A percentile compares a stretch with the other conserved stretches of the same genome.
Conservation (phyloP, 2,113 vertebrate genomes). For the Euleptes europaea region DNA sequence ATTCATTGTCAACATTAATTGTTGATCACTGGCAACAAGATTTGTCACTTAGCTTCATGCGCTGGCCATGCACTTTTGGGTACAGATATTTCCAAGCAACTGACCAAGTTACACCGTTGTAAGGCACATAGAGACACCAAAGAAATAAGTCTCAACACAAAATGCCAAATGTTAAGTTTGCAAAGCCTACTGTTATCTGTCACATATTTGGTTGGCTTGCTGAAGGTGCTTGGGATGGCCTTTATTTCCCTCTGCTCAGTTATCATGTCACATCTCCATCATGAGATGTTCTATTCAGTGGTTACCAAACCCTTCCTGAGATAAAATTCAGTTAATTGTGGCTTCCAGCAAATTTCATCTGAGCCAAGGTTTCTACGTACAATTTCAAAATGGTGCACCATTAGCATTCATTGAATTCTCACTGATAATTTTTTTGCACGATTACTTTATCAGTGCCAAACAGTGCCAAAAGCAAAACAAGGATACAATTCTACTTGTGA, state of each 20-base stretch:
- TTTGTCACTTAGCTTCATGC: too few relatives aligned
- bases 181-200: too few relatives aligned
- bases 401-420: slow-evolving; percentile 26
- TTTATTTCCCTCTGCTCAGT: slow-evolving; percentile 2
- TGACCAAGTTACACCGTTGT: too few relatives aligned
- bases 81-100: too few relatives aligned
- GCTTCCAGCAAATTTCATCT: slow-evolving; percentile 30
- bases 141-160: too few relatives aligned
- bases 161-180: too few relatives aligned
- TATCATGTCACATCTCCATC: slow-evolving; percentile 22
- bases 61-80: too few relatives aligned
- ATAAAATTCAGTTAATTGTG: slow-evolving; percentile 40
- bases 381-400: neutral
- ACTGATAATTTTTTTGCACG: slow-evolving; percentile 11
- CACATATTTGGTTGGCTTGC: too few relatives aligned
- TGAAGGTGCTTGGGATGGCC: too few relatives aligned
- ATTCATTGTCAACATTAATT: too few relatives aligned
- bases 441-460: slow-evolving; percentile 34
- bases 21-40: too few relatives aligned
- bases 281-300: rapidly evolving
- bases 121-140: too few relatives aligned
- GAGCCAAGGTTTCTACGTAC: slow-evolving; percentile 24
- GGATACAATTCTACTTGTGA: slow-evolving; percentile 20
- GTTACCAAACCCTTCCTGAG: slow-evolving; percentile 18
- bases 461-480: slow-evolving; percentile 23